Base-by-base conservation (phyloP, 2,797 vertebrate genomes). In the Gallinago nigripennis region DNA sequence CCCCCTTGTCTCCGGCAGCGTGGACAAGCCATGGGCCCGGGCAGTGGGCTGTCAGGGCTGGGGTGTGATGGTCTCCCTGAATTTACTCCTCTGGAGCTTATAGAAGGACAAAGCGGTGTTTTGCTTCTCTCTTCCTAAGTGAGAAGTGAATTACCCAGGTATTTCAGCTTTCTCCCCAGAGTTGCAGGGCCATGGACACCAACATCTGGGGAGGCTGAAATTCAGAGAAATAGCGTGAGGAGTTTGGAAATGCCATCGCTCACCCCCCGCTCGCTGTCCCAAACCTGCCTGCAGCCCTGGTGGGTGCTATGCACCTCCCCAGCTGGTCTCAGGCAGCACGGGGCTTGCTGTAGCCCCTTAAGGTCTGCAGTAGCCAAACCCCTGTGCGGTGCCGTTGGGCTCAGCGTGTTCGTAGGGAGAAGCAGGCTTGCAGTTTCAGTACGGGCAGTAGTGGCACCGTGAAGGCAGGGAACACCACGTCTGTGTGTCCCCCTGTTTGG, bases 331-430 rank as follows among this genome's bases (percentile, higher is more conserved):
- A 5, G 35, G n/a, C 51, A 53, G 31, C 27, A 64, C 0, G 0
- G 60, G 14, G 6, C 16, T 76, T 65, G 46, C 65, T 46, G 45
- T 46, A 46, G 45, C 45, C 60, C 43, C 31, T 30, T 5, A 9
- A 10, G 25, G 41, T 33, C 21, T 33, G 19, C 9, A 45, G 64
- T 17, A 37, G 12, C 63, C 31, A 35, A 41, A 41, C 20, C 20
- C 33, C 45, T 35, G 45, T 0, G 0, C 1, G 3, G 51, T 12
- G 6, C 43, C 2, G 0, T 41, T 1, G 2, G 37, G 30, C 53
- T 87, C 25, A 30, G 60, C 1, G 0, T 28, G 33, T 24, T 30
- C 2, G 7, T 12, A 31, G 60, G 71, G 63, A 68, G 65, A 28
- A 33, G 65, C 60, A 53, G 21, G n/a, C 19, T 3, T 43, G 31